Conservation (phyloP, 2,888 invertebrate genomes). For the Boloria selene region DNA sequence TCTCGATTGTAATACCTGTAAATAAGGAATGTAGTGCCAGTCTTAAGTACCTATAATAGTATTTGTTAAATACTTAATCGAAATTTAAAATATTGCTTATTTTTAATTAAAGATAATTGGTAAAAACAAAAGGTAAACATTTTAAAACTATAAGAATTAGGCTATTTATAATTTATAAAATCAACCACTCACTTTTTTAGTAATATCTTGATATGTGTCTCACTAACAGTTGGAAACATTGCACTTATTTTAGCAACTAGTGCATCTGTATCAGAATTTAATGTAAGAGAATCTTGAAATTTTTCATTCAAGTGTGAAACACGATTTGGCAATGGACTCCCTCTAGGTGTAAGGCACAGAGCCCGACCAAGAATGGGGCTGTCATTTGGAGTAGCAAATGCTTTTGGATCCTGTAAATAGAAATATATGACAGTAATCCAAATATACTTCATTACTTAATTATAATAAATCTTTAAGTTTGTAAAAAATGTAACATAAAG, state of each 20-base stretch:
- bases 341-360: conserved; percentile 73
- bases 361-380: conserved; percentile 74
- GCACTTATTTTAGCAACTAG: conserved; percentile 90
- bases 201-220: conserved; percentile 92
- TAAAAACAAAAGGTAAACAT: not conserved
- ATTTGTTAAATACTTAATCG: not conserved
- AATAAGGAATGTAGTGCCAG: conserved; percentile 39
- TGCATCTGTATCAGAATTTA: conserved; percentile 86
- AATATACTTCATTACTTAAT: not conserved
- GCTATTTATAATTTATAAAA: not conserved
- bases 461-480: not conserved
- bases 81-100: no score
- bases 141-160: no score
- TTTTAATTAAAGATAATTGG: no score
- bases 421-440: conserved; percentile 8
- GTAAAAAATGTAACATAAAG: no score
- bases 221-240: conserved; percentile 95
- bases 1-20: conserved; percentile 94
- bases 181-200: conserved; percentile 90
- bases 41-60: not conserved
- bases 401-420: conserved; percentile 58
- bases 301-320: conserved; percentile 76
- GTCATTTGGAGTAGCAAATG: conserved; percentile 68
- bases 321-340: conserved; percentile 75
- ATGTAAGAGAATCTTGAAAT: conserved; percentile 84